phyloP scores from a whole-genome alignment of 2,113 vertebrate genomes.

The Varanus salvator region DNA sequence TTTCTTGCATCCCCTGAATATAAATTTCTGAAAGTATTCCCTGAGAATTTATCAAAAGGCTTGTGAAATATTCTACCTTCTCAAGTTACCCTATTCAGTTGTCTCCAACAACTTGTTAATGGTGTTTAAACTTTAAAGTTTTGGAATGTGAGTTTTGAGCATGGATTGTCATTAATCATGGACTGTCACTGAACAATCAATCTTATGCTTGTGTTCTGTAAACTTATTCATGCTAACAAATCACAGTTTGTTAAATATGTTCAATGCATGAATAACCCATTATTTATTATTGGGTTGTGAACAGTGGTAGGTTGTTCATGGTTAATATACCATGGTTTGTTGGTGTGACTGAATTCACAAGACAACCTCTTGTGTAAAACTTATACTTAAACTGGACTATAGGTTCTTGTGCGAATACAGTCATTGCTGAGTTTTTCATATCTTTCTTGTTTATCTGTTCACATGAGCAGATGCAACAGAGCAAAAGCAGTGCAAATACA shows the following conservation, averaged over 20 bases:
- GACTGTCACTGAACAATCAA: too few relatives aligned
- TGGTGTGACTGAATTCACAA: too few relatives aligned
- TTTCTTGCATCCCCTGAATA: neutral
- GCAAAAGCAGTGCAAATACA: neutral
- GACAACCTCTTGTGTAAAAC: too few relatives aligned
- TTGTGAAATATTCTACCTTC: neutral
- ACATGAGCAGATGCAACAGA: neutral
- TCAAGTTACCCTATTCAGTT: neutral
- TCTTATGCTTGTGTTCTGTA: too few relatives aligned
- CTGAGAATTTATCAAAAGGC: neutral
- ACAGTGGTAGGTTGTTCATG: too few relatives aligned
- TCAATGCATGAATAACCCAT: too few relatives aligned
- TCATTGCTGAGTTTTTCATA: neutral
- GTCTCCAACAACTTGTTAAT: neutral
- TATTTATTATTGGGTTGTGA: too few relatives aligned
- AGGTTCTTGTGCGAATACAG: neutral
- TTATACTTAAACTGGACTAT: too few relatives aligned
- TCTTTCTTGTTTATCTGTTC: neutral
- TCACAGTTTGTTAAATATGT: too few relatives aligned
- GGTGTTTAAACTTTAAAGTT: neutral
- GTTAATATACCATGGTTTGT: too few relatives aligned
- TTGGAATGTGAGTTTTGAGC: neutral
- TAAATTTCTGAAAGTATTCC: neutral
- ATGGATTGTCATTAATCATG: neutral
- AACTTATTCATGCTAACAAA: too few relatives aligned